These are phyloP conservation scores for Ctenopoma multispine DNA, from an alignment of 2,797 vertebrate species.

Conservation along the genomic window DNA sequence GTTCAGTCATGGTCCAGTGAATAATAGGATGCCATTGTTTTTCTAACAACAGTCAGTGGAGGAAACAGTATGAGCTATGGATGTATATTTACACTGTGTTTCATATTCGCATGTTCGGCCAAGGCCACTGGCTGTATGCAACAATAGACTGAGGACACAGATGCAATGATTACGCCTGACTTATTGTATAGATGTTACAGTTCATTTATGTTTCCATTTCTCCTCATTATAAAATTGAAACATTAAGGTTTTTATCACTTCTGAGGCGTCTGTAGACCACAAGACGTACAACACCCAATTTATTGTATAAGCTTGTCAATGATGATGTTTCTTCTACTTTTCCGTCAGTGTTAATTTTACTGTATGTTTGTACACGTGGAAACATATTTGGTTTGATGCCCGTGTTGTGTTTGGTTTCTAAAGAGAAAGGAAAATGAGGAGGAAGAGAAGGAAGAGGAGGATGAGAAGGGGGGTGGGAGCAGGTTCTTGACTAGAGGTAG, in stretches of 20 bases:
- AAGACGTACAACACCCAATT: neutral
- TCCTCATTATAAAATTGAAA: neutral
- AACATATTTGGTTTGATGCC: constrained; percentile 29
- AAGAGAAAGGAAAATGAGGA: constrained; percentile 28
- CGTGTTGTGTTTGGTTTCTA: constrained; percentile 48
- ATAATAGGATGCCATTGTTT: constrained; percentile 84
- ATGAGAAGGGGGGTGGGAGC: neutral
- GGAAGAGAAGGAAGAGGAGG: constrained; percentile 19
- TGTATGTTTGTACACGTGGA: constrained; percentile 18
- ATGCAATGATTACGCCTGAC: neutral
- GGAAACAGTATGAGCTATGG: constrained; percentile 76
- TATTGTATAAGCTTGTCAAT: too few species aligned
- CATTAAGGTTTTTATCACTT: neutral
- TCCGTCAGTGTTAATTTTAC: constrained; percentile 6
- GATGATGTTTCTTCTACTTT: neutral
- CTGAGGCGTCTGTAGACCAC: too few species aligned
- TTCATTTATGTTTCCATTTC: neutral
- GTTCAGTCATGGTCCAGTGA: constrained; percentile 56
- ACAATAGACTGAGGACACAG: constrained; percentile 30
- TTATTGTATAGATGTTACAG: neutral
- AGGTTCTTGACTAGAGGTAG: constrained; percentile 73
- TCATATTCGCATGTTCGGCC: constrained; percentile 69
- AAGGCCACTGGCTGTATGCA: constrained; percentile 57
- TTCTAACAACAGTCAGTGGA: constrained; percentile 74
- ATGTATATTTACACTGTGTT: constrained; percentile 77